Percentiles rank a stretch among this genome's conserved stretches.
These are phyloP conservation scores for Microcebus lehilahytsara DNA, from an alignment of 2,113 vertebrate genomes.

Conservation along the genomic window DNA sequence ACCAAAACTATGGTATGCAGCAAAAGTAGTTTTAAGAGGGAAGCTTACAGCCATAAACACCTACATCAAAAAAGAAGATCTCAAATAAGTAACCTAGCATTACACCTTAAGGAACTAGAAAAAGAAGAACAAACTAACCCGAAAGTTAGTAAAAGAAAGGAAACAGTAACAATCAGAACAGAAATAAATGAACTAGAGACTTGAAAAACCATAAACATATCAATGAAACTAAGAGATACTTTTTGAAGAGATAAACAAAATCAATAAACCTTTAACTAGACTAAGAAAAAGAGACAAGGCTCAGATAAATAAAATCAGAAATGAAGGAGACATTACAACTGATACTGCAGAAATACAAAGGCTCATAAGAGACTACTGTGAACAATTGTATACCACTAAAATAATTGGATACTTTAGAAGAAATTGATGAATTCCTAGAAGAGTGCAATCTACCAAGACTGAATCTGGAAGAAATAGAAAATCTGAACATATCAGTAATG, in stretches of 20 bases:
- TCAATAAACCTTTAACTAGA: background rate
- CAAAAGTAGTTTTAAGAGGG: too few species aligned
- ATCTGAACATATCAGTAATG: background rate
- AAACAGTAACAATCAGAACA: background rate
- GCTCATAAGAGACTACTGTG: background rate
- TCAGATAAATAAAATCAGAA: background rate
- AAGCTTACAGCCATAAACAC: background rate
- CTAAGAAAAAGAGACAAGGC: background rate
- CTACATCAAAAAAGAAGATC: background rate
- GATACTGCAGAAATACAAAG: background rate
- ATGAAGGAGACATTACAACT: background rate
- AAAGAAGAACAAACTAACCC: background rate
- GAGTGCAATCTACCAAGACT: background rate
- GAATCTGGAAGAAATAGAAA: background rate
- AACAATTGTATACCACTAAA: background rate
- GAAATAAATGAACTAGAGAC: background rate
- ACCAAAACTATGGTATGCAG: too few species aligned
- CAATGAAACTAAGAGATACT: background rate
- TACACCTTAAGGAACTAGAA: background rate
- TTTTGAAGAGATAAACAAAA: background rate
- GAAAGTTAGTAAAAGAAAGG: background rate
- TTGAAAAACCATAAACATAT: background rate
- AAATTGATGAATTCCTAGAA: background rate
- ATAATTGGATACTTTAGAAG: background rate
- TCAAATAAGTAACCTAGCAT: background rate